A percentile compares a stretch with the other conserved stretches of the same genome.
phyloP scores from a whole-genome alignment of 2,888 invertebrate species.

The Thecophora atra region DNA sequence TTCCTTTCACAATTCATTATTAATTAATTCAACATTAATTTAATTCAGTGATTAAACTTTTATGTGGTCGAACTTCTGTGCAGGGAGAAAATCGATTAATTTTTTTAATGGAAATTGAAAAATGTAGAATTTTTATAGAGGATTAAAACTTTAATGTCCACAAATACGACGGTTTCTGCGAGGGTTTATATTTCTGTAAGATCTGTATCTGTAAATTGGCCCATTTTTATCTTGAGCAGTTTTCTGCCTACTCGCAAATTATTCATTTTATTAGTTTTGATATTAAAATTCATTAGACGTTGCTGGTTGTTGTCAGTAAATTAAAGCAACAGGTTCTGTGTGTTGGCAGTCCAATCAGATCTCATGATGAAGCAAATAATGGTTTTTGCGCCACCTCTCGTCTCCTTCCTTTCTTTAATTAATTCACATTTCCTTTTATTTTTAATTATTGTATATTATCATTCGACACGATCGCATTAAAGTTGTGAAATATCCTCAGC shows the following conservation, averaged over 20 bases:
- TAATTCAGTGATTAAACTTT: no score
- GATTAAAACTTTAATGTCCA: neutral
- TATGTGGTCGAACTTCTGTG: neutral
- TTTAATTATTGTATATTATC: no score
- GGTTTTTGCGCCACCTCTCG: no score
- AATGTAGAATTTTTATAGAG: neutral
- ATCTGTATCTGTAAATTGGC: no score
- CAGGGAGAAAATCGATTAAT: neutral
- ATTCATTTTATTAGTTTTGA: conserved; percentile 31
- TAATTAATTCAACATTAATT: no score
- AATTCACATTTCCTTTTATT: no score
- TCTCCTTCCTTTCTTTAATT: no score
- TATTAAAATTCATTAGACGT: conserved; percentile 38
- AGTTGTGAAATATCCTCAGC: no score
- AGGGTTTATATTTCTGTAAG: neutral
- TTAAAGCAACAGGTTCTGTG: conserved; percentile 10
- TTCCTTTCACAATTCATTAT: neutral
- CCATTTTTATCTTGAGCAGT: conserved; percentile 15
- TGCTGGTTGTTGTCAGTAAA: neutral
- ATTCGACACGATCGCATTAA: no score
- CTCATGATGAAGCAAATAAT: no score
- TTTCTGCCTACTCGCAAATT: conserved; percentile 29
- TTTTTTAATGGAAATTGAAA: neutral
- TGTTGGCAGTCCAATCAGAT: neutral
- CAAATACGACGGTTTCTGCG: neutral